These are phyloP conservation scores for Emys orbicularis DNA, from an alignment of 2,797 vertebrate genomes.

Conservation along the genomic window DNA sequence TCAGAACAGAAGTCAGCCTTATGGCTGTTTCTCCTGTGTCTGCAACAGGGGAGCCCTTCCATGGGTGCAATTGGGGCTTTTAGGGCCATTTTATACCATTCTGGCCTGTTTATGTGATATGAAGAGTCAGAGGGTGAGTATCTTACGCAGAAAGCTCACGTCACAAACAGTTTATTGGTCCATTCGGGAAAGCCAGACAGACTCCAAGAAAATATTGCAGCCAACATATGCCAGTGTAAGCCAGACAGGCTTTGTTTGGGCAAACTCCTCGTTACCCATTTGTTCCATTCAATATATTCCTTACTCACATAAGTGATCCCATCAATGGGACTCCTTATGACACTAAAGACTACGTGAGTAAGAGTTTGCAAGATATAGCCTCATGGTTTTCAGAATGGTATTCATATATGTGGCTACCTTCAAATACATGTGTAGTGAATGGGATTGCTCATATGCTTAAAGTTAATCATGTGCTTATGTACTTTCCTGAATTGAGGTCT, in stretches of 20 bases:
- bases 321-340: neutral
- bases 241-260: neutral
- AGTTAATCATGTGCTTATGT: neutral
- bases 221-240: neutral
- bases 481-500: neutral
- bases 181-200: neutral
- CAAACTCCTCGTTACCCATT: neutral
- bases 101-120: neutral
- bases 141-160: neutral
- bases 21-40: neutral
- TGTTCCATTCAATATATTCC: neutral
- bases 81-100: neutral
- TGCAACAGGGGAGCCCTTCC: fast-evolving
- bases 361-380: neutral
- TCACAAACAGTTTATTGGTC: neutral
- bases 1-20: neutral
- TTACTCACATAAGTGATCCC: neutral
- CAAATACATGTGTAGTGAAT: neutral
- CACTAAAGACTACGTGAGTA: neutral
- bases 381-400: neutral
- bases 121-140: neutral
- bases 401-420: conserved; percentile 1
- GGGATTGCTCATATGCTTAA: neutral
- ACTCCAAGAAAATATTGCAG: neutral
- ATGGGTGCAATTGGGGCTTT: neutral